phyloP scores from a whole-genome alignment of 2,797 vertebrate genomes.

The Anguilla anguilla region DNA sequence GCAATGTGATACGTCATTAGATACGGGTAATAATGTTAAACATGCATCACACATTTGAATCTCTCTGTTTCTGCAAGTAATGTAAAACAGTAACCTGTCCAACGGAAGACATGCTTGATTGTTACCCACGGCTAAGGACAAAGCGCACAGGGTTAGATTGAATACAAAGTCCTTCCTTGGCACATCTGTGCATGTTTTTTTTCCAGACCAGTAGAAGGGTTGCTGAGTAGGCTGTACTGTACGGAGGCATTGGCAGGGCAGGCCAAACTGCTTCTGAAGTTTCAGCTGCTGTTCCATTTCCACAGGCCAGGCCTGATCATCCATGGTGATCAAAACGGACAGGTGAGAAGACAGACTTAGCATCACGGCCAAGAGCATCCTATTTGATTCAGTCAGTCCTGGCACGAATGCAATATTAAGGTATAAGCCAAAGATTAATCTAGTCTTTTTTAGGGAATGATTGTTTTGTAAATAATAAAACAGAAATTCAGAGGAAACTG shows the following conservation, averaged over 20 bases:
- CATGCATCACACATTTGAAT: not conserved
- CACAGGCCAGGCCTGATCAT: not conserved
- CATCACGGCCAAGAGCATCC: not conserved
- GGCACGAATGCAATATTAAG: not conserved
- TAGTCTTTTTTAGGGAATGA: not conserved
- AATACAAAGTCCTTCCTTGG: not conserved
- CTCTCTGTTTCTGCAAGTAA: not conserved
- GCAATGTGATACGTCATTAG: not conserved
- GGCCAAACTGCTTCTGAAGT: slow-evolving; percentile 9
- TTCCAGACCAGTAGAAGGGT: not conserved
- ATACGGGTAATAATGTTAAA: not conserved
- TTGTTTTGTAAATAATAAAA: not conserved
- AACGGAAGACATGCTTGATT: not conserved
- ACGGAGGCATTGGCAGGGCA: not conserved
- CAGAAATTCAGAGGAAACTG: not conserved
- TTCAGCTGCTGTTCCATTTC: not conserved
- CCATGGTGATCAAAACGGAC: slow-evolving; percentile 13
- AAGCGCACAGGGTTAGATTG: not conserved
- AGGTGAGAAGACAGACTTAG: slow-evolving; percentile 14
- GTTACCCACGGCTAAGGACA: not conserved
- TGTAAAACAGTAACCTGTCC: not conserved
- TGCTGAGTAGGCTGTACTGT: not conserved
- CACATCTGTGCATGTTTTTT: not conserved
- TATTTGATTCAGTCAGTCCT: not conserved
- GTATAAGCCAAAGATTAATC: not conserved